These are phyloP conservation scores for Cactoblastis cactorum DNA, from an alignment of 2,888 invertebrate genomes.

Conservation along the genomic window DNA sequence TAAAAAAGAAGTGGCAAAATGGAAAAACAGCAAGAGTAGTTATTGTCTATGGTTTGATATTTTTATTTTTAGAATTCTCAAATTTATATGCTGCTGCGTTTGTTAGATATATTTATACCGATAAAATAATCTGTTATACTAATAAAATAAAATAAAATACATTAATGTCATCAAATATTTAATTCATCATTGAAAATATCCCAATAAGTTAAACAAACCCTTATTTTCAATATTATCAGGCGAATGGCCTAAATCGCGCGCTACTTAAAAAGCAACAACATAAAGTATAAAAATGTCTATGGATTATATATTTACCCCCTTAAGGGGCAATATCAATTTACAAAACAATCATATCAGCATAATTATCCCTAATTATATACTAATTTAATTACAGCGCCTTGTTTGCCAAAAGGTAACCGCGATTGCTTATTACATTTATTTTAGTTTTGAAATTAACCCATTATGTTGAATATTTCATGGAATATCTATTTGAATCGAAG, in stretches of 20 bases:
- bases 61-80: neutral
- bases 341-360: neutral
- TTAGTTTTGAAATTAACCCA: neutral
- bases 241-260: neutral
- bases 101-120: neutral
- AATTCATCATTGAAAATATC: neutral
- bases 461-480: neutral
- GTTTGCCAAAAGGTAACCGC: neutral
- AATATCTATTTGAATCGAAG: slow-evolving; percentile 50
- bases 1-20: slow-evolving; percentile 11
- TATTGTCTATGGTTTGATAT: neutral
- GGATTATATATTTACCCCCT: neutral
- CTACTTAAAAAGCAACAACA: neutral
- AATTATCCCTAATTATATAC: neutral
- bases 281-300: no score
- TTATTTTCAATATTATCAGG: neutral
- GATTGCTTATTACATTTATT: neutral
- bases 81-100: neutral
- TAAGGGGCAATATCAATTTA: neutral
- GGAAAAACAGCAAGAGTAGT: neutral
- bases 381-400: neutral
- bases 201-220: neutral
- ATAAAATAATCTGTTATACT: neutral
- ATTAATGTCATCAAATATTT: neutral
- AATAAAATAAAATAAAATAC: no score